phyloP scores from a whole-genome alignment of 2,888 invertebrate genomes.

The Acrobasis repandana region DNA sequence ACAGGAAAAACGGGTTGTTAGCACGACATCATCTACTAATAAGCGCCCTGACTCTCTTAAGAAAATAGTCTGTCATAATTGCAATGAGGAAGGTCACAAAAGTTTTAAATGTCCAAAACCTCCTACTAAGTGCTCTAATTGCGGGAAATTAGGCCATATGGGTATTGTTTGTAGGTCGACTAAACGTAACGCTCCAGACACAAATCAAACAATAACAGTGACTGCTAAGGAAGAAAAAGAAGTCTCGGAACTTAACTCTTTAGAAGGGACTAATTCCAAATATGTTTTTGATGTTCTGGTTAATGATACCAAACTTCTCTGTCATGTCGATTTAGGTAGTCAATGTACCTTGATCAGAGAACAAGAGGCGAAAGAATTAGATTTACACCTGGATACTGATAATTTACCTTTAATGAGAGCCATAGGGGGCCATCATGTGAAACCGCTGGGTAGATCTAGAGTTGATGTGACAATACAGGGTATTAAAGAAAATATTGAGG shows the following conservation, averaged over 20 bases:
- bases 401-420: constrained; percentile 25
- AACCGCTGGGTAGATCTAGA: constrained; percentile 14
- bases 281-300: constrained; percentile 25
- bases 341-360: constrained; percentile 24
- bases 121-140: constrained; percentile 20
- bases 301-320: constrained; percentile 18
- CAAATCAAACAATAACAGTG: not conserved
- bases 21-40: not conserved
- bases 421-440: constrained; percentile 22
- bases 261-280: constrained; percentile 19
- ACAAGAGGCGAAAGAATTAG: constrained; percentile 19
- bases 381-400: constrained; percentile 1
- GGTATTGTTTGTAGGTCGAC: not conserved
- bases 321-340: constrained; percentile 27
- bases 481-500: constrained; percentile 21
- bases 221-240: no score
- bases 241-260: constrained; percentile 4
- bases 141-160: constrained; percentile 24
- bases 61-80: constrained; percentile 20
- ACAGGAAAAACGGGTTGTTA: not conserved
- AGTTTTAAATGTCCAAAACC: constrained; percentile 31
- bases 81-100: constrained; percentile 32
- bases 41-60: not conserved
- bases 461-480: constrained; percentile 19
- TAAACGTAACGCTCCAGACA: no score